A percentile compares a stretch with the other conserved stretches of the same genome.
Conservation (phyloP, 92 coral and sea anemone genomes). For the Montipora capitata region DNA sequence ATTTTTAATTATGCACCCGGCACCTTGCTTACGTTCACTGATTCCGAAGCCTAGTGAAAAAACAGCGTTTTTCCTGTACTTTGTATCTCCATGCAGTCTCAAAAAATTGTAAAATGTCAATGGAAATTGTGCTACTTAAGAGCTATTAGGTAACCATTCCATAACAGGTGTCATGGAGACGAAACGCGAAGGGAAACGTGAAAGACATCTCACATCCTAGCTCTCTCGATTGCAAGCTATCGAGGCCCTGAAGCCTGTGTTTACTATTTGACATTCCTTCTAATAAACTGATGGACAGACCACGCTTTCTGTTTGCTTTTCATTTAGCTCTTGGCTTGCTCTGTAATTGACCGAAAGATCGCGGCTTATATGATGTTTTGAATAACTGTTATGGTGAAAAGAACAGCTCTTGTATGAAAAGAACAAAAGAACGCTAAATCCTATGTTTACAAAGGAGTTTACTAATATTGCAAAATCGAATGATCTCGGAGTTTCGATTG, state of each 20-base stretch:
- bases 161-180: no score
- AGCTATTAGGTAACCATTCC: no score
- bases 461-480: conserved; percentile 23
- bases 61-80: no score
- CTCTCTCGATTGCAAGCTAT: no score
- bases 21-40: no score
- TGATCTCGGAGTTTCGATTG: background rate
- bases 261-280: background rate
- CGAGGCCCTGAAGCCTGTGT: background rate
- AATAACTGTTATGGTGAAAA: conserved; percentile 44
- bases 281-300: conserved; percentile 2
- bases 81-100: no score
- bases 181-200: no score
- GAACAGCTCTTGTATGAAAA: conserved; percentile 23
- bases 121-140: no score
- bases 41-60: no score
- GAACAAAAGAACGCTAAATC: conserved; percentile 34
- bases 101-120: no score
- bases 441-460: conserved; percentile 23
- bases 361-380: conserved; percentile 6
- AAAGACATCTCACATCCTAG: no score
- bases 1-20: no score
- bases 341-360: conserved; percentile 39
- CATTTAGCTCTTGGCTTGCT: conserved; percentile 4
- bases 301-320: conserved; percentile 12